Evolutionary conservation across 1,140 invertebrate species (phyloP), one percentile per base, ranked within the genome.

Genomic region (Pogonus chalceus): DNA sequence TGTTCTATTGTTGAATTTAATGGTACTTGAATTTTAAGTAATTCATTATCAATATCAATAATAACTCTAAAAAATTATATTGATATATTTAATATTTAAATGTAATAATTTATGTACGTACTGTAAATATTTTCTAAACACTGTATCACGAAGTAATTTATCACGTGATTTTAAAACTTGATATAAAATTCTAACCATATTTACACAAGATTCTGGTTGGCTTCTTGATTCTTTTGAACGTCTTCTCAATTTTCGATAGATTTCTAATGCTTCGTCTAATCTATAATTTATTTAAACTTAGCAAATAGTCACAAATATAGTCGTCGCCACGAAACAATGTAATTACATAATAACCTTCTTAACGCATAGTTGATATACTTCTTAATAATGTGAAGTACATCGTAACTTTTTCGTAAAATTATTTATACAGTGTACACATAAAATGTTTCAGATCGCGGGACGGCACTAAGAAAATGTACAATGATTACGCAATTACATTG

Each of bases 131-230:
- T 63, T 63, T 54, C n/a, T 73, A 70, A 53, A 67, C 62, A 10
- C 67, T 62, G 20, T 55, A 56, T 73, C 70, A 26, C 63, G 56
- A 14, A 74, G 53, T 31, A 73, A 67, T 62, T 66, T 72, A 51
- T 65, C 69, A 63, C 72, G 65, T 0, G 71, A 54, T 62, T 73
- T 74, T 0, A 74, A 63, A 55, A 69, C 69, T 39, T 72, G 67
- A 53, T 71, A 72, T 24, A 68, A 67, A 16, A 71, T 53, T 56
- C 68, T 71, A 4, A 70, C 65, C 23, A 71, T 71, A 46, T 73
- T 70, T 31, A 64, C 62, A 47, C 70, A 72, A 22, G 64, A 65
- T 35, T 59, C 65, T 48, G 70, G 66, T 58, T 60, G 65, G 18
- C 9, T 18, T 4, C 37, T 7, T 23, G 57, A 60, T 65, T 24